Percentiles rank a stretch among this genome's conserved stretches.
phyloP scores from a whole-genome alignment of 2,888 invertebrate species.

The Girardia tigrina region DNA sequence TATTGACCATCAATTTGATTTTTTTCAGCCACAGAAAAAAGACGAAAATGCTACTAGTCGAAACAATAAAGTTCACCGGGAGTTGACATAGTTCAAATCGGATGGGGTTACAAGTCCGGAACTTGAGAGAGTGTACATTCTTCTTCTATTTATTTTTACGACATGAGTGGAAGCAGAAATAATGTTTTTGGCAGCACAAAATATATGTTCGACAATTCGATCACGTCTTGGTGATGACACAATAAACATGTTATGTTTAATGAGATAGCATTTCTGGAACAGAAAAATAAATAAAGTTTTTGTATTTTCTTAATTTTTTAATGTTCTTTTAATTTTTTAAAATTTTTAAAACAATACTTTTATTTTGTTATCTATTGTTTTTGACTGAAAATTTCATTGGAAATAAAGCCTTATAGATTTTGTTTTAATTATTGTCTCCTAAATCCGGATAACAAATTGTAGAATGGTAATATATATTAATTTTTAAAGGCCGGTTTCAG shows the following conservation, averaged over 20 bases:
- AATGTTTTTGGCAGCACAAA: background rate
- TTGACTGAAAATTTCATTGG: background rate
- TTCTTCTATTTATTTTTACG: background rate
- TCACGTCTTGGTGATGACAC: background rate
- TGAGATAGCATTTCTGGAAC: background rate
- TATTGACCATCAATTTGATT: background rate
- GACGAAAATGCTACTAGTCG: background rate
- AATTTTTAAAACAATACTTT: background rate
- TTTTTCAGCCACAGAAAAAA: background rate
- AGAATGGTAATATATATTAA: background rate
- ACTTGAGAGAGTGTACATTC: background rate
- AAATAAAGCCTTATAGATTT: background rate
- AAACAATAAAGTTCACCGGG: background rate
- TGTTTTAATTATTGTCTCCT: background rate
- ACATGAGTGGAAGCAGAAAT: background rate
- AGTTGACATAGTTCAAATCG: background rate
- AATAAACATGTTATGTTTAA: background rate
- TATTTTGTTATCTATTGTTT: background rate
- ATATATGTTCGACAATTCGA: background rate
- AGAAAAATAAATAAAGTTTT: too few species aligned
- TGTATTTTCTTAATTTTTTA: background rate
- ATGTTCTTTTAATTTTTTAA: background rate
- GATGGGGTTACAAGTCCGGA: background rate
- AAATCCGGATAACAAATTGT: background rate
- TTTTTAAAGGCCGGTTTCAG: background rate